Evolutionary conservation across 2,797 vertebrate species (phyloP), one percentile per base, ranked within the genome.

Genomic region (Podargus strigoides): DNA sequence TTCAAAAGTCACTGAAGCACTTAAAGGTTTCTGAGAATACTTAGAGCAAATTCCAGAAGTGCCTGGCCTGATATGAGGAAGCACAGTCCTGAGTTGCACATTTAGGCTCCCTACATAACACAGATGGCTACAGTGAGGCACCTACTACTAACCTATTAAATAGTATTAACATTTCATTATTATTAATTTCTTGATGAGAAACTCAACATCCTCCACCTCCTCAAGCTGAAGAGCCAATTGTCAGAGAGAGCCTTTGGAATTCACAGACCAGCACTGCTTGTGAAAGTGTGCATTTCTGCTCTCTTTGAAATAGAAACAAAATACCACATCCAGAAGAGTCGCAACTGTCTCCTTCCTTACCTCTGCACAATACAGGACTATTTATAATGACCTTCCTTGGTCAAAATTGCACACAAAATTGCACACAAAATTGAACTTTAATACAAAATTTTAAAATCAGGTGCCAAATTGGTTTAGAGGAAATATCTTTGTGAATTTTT

Each of bases 321-420:
- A 47, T 23, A 10, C 36, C 22, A 10, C n/a, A 50, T 50, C 59
- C 30, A 34, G 36, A 84, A 42, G 18, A 79, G 8, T 7, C 39
- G 76, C 36, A 13, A 1, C 23, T 60, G 5, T 47, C 64, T 73
- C 34, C 47, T 77, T 58, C 30, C 46, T 70, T 30, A 20, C 12
- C 4, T 11, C 32, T 21, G 0, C 2, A 3, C 23, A 30, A 5
- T 23, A 23, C 13, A 3, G 8, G 52, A 30, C 34, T 74, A 6
- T 63, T 70, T 70, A 7, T 70, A 70, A 59, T 18, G 19, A 5
- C 23, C 7, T 37, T 22, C 44, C 4, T 4, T 50, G 22, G 14
- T 64, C 67, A 64, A 36, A 88, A 24, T 7, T 21, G 28, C 32
- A 17, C 42, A 7, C 12, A 73, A 55, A 80, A 42, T 41, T 16